phyloP scores from a whole-genome alignment of 92 coral and sea anemone species.

The Paragorgia papillata region DNA sequence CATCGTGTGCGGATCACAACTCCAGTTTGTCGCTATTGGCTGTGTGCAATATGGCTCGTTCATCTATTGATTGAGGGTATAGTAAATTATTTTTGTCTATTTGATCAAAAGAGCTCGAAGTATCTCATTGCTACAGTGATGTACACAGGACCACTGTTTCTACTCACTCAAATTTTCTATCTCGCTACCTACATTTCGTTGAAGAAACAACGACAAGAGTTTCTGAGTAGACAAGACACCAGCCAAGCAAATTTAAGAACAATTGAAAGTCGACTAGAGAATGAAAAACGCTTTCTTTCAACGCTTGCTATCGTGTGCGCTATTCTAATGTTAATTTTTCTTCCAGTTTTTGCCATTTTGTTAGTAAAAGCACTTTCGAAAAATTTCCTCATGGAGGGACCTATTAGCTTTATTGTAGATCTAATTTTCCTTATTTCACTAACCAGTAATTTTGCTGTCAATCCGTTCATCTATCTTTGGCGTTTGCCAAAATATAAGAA shows the following conservation, averaged over 20 bases:
- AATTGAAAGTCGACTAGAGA: not conserved
- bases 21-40: slow-evolving; percentile 11
- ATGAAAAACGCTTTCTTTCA: slow-evolving; percentile 1
- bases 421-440: not conserved
- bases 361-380: not conserved
- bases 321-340: not conserved
- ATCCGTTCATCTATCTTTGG: slow-evolving; percentile 18
- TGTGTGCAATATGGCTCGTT: not conserved
- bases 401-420: not conserved
- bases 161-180: not conserved
- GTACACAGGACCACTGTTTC: not conserved
- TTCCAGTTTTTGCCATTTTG: not conserved
- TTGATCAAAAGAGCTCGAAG: too few species aligned
- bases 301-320: not conserved
- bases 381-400: too few species aligned
- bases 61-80: not conserved
- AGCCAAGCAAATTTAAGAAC: not conserved
- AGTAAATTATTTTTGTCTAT: too few species aligned
- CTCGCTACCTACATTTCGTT: not conserved
- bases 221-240: not conserved
- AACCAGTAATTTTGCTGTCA: slow-evolving; percentile 5
- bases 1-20: slow-evolving; percentile 1
- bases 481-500: not conserved
- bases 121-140: not conserved
- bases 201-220: not conserved